Evolutionary conservation across 2,113 vertebrate species (phyloP), one percentile per base, ranked within the genome.

Genomic region (Phalacrocorax pelagicus): DNA sequence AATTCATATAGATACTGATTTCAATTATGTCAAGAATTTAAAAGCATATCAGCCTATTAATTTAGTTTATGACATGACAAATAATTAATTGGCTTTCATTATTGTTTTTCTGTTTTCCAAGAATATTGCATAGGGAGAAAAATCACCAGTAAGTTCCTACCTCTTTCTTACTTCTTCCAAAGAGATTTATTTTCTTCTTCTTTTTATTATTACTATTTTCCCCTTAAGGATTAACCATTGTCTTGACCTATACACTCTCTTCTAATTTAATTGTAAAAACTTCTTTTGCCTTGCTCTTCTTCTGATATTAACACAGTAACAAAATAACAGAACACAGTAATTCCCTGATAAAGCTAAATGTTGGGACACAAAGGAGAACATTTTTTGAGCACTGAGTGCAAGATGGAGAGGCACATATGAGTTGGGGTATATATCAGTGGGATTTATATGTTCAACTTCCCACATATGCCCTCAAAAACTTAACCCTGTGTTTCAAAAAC

Each of bases 21-120:
- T 97, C 96, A 97, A 86, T 95, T 97, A 96, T 77, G 65, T 93
- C 77, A 97, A 97, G 85, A 97, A 96, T 91, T 94, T 51, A 54
- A 97, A 97, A 98, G 96, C 49, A 96, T 92, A 67, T 96, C 90
- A 94, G 83, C 29, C 62, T 93, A 72, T 92, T 84, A 87, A 96
- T 96, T 72, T 94, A 94, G 61, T 89, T 96, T 72, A 92, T 91
- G 86, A 93, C 69, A 97, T 62, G 80, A 86, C 34, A 94, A 91
- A 81, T 94, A 87, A 98, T 94, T 94, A 93, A 95, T 86, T 95
- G 44, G 67, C 34, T 78, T 94, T 93, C 40, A 91, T 90, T 81
- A 88, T 81, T 91, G 27, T 57, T 92, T 93, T 94, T 94, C 90
- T 81, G 51, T 95, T 97, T 95, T 81, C 58, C 71, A 79, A 77